A percentile compares a stretch with the other conserved stretches of the same genome.
These are phyloP conservation scores for Bradypodion pumilum DNA, from an alignment of 2,797 vertebrate species.

Conservation along the genomic window DNA sequence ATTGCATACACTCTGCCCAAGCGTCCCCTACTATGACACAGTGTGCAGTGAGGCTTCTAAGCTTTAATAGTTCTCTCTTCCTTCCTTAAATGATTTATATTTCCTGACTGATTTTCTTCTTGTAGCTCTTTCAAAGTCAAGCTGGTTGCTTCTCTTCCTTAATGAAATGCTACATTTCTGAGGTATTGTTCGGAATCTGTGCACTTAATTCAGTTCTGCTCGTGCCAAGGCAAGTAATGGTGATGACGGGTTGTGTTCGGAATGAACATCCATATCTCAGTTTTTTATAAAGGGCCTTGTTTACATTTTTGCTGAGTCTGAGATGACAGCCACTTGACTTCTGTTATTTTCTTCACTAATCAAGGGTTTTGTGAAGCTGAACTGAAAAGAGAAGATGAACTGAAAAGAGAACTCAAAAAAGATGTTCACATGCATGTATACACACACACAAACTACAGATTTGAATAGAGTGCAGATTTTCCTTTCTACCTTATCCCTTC, in stretches of 20 bases:
- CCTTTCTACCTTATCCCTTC: background rate
- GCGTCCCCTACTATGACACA: too few relatives aligned
- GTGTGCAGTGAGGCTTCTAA: background rate
- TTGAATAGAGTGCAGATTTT: background rate
- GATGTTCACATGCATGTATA: too few relatives aligned
- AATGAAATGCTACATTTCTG: slow-evolving; percentile 7
- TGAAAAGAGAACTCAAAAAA: background rate
- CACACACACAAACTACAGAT: too few relatives aligned
- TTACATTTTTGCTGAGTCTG: background rate
- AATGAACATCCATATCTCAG: background rate
- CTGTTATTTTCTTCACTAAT: background rate
- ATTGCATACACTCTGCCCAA: background rate
- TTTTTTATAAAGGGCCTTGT: background rate
- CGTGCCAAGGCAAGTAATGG: background rate
- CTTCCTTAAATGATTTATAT: background rate
- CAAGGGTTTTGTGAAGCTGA: background rate
- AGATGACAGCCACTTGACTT: slow-evolving; percentile 1
- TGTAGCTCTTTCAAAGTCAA: background rate
- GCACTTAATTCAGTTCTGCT: background rate
- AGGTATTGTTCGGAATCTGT: background rate
- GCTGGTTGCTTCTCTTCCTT: background rate
- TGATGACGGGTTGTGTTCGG: background rate
- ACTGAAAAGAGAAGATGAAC: background rate
- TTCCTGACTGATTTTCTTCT: background rate
- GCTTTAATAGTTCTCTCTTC: background rate